Conservation (phyloP, 2,888 invertebrate species). For the Strigamia crassipes region DNA sequence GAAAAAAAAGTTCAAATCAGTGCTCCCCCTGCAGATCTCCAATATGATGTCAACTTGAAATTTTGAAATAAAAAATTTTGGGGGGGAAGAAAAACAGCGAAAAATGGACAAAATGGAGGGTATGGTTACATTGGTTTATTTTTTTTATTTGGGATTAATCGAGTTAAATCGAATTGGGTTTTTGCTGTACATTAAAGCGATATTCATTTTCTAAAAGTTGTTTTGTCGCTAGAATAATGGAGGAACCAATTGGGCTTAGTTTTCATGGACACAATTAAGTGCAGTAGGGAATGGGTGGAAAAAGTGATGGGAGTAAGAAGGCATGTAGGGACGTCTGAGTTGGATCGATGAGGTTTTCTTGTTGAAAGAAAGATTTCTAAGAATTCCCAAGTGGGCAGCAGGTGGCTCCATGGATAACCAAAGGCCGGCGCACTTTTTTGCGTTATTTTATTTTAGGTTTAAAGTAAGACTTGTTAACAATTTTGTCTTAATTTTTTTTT, state of each 20-base stretch:
- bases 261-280: conserved; percentile 16
- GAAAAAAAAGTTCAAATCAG: background rate
- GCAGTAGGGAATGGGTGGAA: background rate
- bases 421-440: background rate
- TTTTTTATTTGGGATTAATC: background rate
- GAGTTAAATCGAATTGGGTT: background rate
- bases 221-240: background rate
- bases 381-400: conserved; percentile 12
- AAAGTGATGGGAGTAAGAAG: conserved; percentile 7
- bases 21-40: background rate
- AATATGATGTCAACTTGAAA: background rate
- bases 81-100: background rate
- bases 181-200: background rate
- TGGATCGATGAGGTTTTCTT: conserved; percentile 6
- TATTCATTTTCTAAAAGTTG: background rate
- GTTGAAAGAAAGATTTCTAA: conserved; percentile 8
- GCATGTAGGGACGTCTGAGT: background rate
- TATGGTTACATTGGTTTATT: background rate
- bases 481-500: background rate
- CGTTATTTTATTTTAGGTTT: background rate
- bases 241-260: background rate
- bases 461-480: background rate
- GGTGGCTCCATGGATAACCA: background rate
- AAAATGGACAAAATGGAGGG: background rate
- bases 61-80: background rate